Conservation (phyloP, 2,113 vertebrate genomes). For the Chionis minor region DNA sequence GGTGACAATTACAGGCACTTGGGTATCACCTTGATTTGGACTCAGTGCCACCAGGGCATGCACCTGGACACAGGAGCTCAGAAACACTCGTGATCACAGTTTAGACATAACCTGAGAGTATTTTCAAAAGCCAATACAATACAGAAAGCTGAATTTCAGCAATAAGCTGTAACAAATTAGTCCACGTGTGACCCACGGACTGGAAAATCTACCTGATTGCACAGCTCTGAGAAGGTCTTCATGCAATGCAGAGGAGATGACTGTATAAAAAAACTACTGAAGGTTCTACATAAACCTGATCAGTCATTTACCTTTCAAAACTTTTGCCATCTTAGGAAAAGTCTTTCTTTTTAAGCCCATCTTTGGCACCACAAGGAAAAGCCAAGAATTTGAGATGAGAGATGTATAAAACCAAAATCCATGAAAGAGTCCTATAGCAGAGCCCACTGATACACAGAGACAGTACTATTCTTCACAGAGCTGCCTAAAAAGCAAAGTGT, state of each 20-base stretch:
- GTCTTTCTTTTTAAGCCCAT: not conserved
- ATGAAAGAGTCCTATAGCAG: not conserved
- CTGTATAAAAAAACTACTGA: not conserved
- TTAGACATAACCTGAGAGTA: not conserved
- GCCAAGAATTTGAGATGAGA: not conserved
- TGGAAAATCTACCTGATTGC: not conserved
- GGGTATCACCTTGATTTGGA: not conserved
- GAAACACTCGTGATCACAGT: not conserved
- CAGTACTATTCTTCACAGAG: not conserved
- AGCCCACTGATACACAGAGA: accelerated
- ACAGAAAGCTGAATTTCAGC: not conserved
- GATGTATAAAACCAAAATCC: not conserved
- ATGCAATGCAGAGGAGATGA: not conserved
- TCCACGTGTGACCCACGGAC: not conserved
- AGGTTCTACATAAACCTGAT: not conserved
- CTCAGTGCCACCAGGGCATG: not conserved
- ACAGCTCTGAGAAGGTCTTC: not conserved
- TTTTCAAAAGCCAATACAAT: not conserved
- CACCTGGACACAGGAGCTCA: not conserved
- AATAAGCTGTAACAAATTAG: not conserved
- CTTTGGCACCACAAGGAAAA: not conserved
- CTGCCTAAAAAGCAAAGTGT: not conserved
- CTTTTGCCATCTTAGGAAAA: not conserved
- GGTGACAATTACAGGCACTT: not conserved
- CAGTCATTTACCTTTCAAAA: not conserved